phyloP scores from a whole-genome alignment of 2,888 invertebrate genomes.

The Hanleya hanleyi region DNA sequence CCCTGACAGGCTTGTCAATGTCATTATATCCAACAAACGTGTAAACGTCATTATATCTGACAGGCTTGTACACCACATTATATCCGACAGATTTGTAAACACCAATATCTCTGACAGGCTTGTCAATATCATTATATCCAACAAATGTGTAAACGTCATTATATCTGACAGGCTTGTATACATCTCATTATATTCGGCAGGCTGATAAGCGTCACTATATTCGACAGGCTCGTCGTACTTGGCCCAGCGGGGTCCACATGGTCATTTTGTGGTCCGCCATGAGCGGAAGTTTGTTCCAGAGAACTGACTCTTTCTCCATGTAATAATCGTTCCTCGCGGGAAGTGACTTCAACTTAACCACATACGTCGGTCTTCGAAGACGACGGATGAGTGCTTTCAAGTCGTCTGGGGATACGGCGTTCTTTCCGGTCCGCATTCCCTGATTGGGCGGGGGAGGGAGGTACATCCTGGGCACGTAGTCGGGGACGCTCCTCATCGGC shows the following conservation, averaged over 20 bases:
- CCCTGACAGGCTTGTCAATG: too few relatives aligned
- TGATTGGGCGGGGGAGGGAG: background rate
- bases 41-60: too few relatives aligned
- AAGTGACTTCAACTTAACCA: background rate
- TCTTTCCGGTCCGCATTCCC: background rate
- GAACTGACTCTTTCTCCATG: background rate
- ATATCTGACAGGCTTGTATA: too few relatives aligned
- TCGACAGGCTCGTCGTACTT: background rate
- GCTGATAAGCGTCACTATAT: too few relatives aligned
- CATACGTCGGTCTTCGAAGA: background rate
- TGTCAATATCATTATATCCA: too few relatives aligned
- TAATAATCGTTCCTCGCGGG: background rate
- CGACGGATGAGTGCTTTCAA: background rate
- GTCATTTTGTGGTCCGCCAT: background rate
- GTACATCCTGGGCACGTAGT: background rate
- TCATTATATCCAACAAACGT: too few relatives aligned
- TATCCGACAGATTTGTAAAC: too few relatives aligned
- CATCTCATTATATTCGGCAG: too few relatives aligned
- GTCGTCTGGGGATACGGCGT: background rate
- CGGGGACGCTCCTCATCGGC: background rate
- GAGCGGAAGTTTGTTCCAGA: background rate
- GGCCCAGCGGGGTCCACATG: background rate
- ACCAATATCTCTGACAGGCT: too few relatives aligned
- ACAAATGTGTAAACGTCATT: too few relatives aligned
- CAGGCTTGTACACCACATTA: too few relatives aligned